Evolutionary conservation across 2,888 invertebrate species (phyloP).

Genomic region (Lumbricus terrestris): DNA sequence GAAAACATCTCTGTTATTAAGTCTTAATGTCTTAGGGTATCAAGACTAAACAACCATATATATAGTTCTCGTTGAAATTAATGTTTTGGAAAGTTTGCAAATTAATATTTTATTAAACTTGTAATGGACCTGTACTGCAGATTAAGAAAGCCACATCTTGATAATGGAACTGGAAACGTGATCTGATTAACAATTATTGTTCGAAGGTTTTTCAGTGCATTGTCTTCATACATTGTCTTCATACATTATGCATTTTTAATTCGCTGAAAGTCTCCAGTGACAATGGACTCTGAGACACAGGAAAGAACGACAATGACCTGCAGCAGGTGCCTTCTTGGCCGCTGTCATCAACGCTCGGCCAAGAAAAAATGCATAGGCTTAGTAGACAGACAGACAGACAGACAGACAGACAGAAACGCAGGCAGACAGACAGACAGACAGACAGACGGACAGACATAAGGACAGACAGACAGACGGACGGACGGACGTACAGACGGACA

Average conservation of each 20-base stretch:
- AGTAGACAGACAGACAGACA: no score
- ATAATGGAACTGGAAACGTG: background rate
- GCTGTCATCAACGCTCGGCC: background rate
- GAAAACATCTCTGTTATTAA: background rate
- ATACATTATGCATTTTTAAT: background rate
- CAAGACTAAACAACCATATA: no score
- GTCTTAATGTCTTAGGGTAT: no score
- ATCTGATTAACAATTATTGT: background rate
- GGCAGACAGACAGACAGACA: no score
- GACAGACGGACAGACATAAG: background rate
- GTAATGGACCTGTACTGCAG: no score
- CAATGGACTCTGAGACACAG: background rate
- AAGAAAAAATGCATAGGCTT: background rate
- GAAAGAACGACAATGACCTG: background rate
- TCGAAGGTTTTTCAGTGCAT: background rate
- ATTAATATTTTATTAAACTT: no score
- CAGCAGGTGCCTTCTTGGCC: background rate
- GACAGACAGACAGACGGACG: background rate
- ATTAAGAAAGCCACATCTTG: background rate
- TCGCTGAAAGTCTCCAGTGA: background rate
- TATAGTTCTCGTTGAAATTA: background rate
- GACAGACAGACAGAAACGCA: no score
- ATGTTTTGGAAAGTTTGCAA: background rate
- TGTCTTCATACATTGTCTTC: background rate
- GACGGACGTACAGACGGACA: no score